Evolutionary conservation across 2,797 vertebrate species (phyloP).

Genomic region (Onychomys torridus): DNA sequence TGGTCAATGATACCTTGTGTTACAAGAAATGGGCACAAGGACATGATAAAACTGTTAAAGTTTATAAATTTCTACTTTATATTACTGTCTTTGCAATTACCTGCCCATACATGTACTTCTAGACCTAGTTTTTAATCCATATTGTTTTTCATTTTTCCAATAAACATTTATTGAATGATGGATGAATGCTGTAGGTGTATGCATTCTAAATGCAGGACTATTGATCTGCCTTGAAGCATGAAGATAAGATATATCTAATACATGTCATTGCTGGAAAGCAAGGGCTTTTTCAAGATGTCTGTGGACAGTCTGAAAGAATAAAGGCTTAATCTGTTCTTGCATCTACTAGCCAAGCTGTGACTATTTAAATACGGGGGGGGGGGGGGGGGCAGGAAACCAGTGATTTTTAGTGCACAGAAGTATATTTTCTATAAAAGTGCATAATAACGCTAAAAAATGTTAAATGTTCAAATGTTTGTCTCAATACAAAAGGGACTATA

Average conservation of each 20-base stretch:
- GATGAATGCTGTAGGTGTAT: neutral
- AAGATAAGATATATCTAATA: conserved; percentile 18
- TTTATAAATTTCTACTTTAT: neutral
- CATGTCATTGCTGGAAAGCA: neutral
- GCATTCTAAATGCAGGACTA: conserved; percentile 14
- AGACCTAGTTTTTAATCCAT: neutral
- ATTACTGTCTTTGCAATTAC: neutral
- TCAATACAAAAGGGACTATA: neutral
- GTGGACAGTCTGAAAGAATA: neutral
- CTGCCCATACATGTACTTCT: neutral
- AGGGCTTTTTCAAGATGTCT: neutral
- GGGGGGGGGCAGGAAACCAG: neutral
- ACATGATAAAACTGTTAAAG: neutral
- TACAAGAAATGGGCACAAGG: neutral
- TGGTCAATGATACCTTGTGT: neutral
- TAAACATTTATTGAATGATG: neutral
- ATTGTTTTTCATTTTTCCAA: conserved; percentile 49
- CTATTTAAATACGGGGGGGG: neutral
- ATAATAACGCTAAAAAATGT: neutral
- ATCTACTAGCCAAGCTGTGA: neutral
- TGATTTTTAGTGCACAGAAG: conserved; percentile 32
- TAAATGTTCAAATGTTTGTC: conserved; percentile 1
- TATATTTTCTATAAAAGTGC: conserved; percentile 10
- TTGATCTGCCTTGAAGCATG: neutral
- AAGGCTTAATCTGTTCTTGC: neutral